These are phyloP conservation scores for Anabacerthia variegaticeps DNA, from an alignment of 2,797 vertebrate species.

Conservation along the genomic window DNA sequence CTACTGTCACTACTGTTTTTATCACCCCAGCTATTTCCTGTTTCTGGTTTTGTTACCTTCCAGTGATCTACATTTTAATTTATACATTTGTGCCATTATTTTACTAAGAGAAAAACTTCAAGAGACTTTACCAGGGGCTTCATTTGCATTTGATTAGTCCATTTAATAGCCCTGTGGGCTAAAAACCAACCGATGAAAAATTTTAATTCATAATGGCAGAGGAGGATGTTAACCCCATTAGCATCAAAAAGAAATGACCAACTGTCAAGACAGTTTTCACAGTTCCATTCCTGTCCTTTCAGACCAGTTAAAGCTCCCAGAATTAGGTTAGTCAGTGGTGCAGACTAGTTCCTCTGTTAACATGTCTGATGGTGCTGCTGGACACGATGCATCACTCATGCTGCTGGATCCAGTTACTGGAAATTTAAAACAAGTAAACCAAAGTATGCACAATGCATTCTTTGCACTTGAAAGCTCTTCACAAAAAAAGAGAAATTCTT, in stretches of 20 bases:
- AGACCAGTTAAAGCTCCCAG: slow-evolving; percentile 2
- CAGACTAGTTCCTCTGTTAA: background rate
- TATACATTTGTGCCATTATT: background rate
- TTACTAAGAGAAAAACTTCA: background rate
- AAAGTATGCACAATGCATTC: background rate
- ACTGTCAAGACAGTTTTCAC: slow-evolving; percentile 50
- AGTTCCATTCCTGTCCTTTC: slow-evolving; percentile 37
- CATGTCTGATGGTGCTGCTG: background rate
- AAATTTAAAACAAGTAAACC: background rate
- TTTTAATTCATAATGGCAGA: slow-evolving; percentile 50
- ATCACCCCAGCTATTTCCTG: background rate
- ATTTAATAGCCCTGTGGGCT: background rate
- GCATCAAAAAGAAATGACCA: slow-evolving; percentile 51
- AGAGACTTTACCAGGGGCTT: background rate
- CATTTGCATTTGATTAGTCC: background rate
- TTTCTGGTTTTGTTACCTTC: background rate
- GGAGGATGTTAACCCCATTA: slow-evolving; percentile 48
- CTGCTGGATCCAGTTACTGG: background rate
- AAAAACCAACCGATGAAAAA: background rate
- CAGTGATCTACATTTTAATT: background rate
- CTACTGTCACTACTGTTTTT: background rate
- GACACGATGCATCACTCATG: background rate
- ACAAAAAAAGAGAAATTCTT: background rate
- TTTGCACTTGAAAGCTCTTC: background rate
- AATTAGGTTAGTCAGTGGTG: slow-evolving; percentile 34